A percentile compares a stretch with the other conserved stretches of the same genome.
Evolutionary conservation across 2,113 vertebrate genomes (phyloP).

Genomic region (Chionomys nivalis): DNA sequence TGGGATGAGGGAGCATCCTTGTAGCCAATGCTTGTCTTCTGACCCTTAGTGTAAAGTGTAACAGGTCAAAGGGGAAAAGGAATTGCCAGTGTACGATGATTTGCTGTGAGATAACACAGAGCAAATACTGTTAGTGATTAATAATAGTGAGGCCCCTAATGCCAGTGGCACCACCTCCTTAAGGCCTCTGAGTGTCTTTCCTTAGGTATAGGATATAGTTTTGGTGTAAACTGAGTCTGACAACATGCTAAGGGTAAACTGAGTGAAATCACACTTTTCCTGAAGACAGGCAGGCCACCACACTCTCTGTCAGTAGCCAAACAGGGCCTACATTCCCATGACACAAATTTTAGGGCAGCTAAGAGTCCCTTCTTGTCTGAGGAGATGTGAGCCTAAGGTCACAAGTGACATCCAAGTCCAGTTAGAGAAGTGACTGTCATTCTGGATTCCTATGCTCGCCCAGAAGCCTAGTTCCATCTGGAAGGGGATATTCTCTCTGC

Average conservation of each 20-base stretch:
- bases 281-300: background rate
- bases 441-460: background rate
- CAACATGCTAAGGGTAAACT: background rate
- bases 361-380: background rate
- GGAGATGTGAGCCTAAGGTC: background rate
- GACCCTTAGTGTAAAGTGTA: background rate
- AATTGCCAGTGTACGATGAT: background rate
- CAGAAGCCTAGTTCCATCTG: background rate
- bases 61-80: constrained; percentile 30
- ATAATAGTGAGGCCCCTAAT: background rate
- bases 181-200: background rate
- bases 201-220: background rate
- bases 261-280: background rate
- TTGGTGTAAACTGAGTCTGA: background rate
- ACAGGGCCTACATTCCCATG: background rate
- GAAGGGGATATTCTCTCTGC: background rate
- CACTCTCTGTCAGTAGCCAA: background rate
- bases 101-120: background rate
- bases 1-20: background rate
- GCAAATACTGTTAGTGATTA: background rate
- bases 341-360: background rate
- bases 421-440: background rate
- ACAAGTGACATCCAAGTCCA: background rate
- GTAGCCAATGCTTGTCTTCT: background rate
- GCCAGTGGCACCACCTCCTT: background rate